Percentiles rank a stretch among this genome's conserved stretches.
phyloP scores from a whole-genome alignment of 1,140 invertebrate genomes.

The Drosophila lini region DNA sequence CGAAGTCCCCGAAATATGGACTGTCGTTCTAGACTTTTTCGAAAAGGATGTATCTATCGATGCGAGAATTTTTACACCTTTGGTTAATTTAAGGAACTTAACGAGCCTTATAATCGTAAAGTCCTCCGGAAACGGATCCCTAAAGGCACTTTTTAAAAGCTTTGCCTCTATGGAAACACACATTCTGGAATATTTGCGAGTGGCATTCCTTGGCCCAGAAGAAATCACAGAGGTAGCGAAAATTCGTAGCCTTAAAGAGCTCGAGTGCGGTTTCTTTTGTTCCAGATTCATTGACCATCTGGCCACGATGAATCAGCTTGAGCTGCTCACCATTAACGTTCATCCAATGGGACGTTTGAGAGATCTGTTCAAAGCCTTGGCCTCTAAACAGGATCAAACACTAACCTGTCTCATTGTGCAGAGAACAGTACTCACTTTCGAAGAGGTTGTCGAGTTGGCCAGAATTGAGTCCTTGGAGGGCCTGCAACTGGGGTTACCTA shows the following conservation, averaged over 20 bases:
- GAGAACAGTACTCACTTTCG: not conserved
- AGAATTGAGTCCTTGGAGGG: not conserved
- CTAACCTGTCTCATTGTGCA: not conserved
- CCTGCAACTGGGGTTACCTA: not conserved
- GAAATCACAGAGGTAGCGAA: slow-evolving; percentile 7
- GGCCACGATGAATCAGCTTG: not conserved
- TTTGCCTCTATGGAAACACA: slow-evolving; percentile 1
- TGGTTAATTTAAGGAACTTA: slow-evolving; percentile 7
- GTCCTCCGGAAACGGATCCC: not conserved
- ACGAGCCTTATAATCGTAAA: not conserved
- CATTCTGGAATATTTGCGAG: not conserved
- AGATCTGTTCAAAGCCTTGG: slow-evolving; percentile 1
- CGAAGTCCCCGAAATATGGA: not conserved
- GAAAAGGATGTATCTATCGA: not conserved
- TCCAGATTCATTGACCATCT: slow-evolving; percentile 2
- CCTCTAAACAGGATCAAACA: not conserved
- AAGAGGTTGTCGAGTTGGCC: not conserved
- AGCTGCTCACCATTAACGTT: not conserved
- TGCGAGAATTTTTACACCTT: slow-evolving; percentile 2
- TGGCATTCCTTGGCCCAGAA: slow-evolving; percentile 3
- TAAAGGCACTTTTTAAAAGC: not conserved
- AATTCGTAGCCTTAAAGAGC: not conserved
- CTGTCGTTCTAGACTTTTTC: not conserved
- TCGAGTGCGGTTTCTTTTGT: slow-evolving; percentile 12
- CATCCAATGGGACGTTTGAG: slow-evolving; percentile 2